These are phyloP conservation scores for Apantesis nais DNA, from an alignment of 2,888 invertebrate species.

Conservation along the genomic window DNA sequence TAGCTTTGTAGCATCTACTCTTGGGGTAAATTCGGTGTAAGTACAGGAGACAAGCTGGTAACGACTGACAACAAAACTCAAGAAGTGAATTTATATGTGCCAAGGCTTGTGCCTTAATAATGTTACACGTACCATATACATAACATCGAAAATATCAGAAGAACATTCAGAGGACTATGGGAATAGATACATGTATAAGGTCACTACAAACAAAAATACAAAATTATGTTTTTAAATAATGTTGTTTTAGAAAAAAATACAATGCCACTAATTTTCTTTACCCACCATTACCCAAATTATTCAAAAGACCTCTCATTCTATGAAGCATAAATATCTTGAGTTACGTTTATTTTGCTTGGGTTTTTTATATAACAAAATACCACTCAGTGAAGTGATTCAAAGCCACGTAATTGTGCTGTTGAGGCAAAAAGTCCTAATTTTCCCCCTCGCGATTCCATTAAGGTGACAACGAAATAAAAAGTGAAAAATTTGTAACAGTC, in stretches of 20 bases:
- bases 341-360: conserved; percentile 49
- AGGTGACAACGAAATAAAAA: conserved; percentile 70
- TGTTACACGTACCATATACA: neutral
- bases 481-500: conserved; percentile 65
- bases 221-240: conserved; percentile 17
- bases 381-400: conserved; percentile 60
- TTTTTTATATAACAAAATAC: conserved; percentile 56
- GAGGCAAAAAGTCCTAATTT: conserved; percentile 65
- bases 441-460: conserved; percentile 63
- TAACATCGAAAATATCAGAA: neutral
- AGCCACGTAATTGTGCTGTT: conserved; percentile 67
- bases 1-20: conserved; percentile 16
- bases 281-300: conserved; percentile 45
- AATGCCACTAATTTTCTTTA: conserved; percentile 34
- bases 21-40: conserved; percentile 8
- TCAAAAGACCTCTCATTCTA: conserved; percentile 43
- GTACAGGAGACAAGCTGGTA: conserved; percentile 3
- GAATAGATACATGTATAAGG: neutral
- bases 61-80: neutral
- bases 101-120: neutral
- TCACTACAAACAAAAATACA: neutral
- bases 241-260: conserved; percentile 16
- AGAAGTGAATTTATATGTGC: neutral
- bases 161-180: neutral
- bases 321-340: conserved; percentile 49